phyloP scores from a whole-genome alignment of 2,888 invertebrate species.

The Atrina japonica region DNA sequence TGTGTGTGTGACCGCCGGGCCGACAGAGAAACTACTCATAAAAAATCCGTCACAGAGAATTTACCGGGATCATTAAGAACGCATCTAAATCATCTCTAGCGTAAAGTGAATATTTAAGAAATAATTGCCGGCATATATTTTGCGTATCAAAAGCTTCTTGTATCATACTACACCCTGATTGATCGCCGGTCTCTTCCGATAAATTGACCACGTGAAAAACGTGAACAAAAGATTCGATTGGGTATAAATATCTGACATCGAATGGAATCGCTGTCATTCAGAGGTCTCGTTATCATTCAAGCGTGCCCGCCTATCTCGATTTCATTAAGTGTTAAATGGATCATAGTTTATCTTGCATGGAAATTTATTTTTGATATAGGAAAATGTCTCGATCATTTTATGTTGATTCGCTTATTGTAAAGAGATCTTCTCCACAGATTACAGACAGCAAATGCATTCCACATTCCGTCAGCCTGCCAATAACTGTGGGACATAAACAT shows the following conservation, averaged over 20 bases:
- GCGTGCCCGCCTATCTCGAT: conserved; percentile 39
- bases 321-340: conserved; percentile 35
- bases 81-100: conserved; percentile 33
- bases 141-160: conserved; percentile 55
- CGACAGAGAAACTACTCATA: conserved; percentile 14
- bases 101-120: conserved; percentile 46
- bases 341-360: conserved; percentile 16
- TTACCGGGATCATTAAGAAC: conserved; percentile 39
- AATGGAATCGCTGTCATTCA: conserved; percentile 21
- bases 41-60: conserved; percentile 18
- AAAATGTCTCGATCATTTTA: conserved; percentile 79
- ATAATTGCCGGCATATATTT: conserved; percentile 54
- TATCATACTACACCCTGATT: conserved; percentile 22
- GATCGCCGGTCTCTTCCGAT: conserved; percentile 35
- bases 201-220: conserved; percentile 48
- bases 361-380: conserved; percentile 24
- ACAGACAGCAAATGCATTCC: conserved; percentile 32
- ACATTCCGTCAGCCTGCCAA: conserved; percentile 38
- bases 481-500: conserved; percentile 42
- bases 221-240: conserved; percentile 37
- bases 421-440: conserved; percentile 49
- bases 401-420: conserved; percentile 79
- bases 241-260: conserved; percentile 45
- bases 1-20: conserved; percentile 29
- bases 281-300: conserved; percentile 29